These are phyloP conservation scores for Macroramphosus scolopax DNA, from an alignment of 2,797 vertebrate species.

Conservation along the genomic window DNA sequence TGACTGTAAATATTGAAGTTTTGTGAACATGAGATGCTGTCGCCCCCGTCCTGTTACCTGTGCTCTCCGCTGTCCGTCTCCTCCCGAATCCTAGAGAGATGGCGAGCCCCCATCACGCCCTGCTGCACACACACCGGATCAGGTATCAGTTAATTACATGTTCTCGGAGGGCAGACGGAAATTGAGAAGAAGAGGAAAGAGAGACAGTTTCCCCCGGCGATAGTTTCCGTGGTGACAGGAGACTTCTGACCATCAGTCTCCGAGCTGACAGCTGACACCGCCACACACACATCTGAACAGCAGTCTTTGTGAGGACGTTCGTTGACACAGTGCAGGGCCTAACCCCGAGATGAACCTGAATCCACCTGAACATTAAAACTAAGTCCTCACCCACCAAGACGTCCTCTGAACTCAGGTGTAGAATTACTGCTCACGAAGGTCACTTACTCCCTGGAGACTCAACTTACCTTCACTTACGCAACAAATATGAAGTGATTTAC, in stretches of 20 bases:
- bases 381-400: no score
- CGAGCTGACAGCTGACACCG: constrained; percentile 47
- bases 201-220: constrained; percentile 24
- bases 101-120: constrained; percentile 37
- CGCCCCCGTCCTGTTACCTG: constrained; percentile 39
- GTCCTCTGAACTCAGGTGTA: no score
- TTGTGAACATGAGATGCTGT: no score
- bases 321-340: no score
- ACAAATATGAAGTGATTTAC: no score
- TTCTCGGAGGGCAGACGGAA: constrained; percentile 23
- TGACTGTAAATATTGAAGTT: no score
- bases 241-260: constrained; percentile 40
- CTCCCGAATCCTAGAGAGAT: constrained; percentile 54
- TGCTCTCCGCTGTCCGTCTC: constrained; percentile 51
- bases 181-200: constrained; percentile 13
- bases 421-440: no score
- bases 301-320: no score
- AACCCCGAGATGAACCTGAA: no score
- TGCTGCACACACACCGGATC: constrained; percentile 30
- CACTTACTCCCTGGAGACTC: no score
- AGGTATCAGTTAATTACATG: constrained; percentile 66
- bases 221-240: constrained; percentile 49
- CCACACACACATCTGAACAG: constrained; percentile 26
- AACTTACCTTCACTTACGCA: no score
- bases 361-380: no score